phyloP scores from a whole-genome alignment of 2,888 invertebrate species.

The Ophioninae sp. region DNA sequence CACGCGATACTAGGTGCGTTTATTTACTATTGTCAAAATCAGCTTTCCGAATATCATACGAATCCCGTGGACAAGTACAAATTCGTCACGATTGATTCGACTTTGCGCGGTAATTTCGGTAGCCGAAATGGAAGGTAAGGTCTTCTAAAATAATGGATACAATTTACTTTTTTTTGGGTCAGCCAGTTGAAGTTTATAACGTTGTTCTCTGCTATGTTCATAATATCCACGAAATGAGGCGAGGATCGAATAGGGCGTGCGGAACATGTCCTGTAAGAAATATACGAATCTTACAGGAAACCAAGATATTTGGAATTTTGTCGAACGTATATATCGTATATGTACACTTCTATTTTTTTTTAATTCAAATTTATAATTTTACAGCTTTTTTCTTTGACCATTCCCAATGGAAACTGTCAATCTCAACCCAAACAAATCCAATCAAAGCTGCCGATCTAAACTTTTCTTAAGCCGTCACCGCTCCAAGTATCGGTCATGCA shows the following conservation, averaged over 20 bases:
- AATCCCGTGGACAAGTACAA: conserved; percentile 16
- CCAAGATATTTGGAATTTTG: neutral
- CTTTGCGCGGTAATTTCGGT: conserved; percentile 11
- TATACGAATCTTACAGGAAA: neutral
- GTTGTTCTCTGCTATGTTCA: neutral
- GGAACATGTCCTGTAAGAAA: conserved; percentile 15
- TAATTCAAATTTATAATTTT: too few species aligned
- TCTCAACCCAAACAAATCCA: too few species aligned
- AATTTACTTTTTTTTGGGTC: neutral
- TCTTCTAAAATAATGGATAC: neutral
- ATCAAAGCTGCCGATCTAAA: too few species aligned
- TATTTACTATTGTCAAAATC: conserved; percentile 58
- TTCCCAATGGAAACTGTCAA: too few species aligned
- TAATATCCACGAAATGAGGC: neutral
- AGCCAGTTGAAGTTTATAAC: conserved; percentile 16
- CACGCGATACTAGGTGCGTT: conserved; percentile 48
- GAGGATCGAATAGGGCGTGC: neutral
- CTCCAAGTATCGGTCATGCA: too few species aligned
- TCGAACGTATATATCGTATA: neutral
- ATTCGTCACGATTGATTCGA: conserved; percentile 45
- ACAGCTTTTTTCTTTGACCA: too few species aligned
- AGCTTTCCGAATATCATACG: conserved; percentile 18
- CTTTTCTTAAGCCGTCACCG: too few species aligned
- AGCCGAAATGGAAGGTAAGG: conserved; percentile 57
- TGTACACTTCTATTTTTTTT: too few species aligned